These are phyloP conservation scores for Acleris laterana DNA, from an alignment of 2,888 invertebrate genomes.

Conservation along the genomic window DNA sequence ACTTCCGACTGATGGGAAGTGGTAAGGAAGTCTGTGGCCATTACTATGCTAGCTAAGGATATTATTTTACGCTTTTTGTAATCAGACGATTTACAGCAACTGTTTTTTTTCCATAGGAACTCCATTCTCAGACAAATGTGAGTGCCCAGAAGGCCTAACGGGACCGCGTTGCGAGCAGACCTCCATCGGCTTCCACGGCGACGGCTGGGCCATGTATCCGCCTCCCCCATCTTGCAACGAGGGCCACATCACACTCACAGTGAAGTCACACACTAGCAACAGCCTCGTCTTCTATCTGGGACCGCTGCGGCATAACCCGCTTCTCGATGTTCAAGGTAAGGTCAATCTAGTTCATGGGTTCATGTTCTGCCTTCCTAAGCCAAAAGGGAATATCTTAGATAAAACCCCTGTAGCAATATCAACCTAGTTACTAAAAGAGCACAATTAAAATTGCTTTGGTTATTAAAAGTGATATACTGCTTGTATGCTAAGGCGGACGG, in stretches of 20 bases:
- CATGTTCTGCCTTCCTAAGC: too few species aligned
- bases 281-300: constrained; percentile 96
- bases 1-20: too few species aligned
- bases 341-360: background rate
- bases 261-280: constrained; percentile 90
- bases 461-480: too few species aligned
- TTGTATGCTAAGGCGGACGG: too few species aligned
- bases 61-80: too few species aligned
- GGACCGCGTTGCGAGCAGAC: constrained; percentile 97
- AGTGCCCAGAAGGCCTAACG: constrained; percentile 90
- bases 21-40: too few species aligned
- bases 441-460: too few species aligned
- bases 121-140: constrained; percentile 87
- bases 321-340: constrained; percentile 87
- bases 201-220: constrained; percentile 96
- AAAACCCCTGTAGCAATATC: too few species aligned
- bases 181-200: constrained; percentile 94
- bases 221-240: constrained; percentile 94
- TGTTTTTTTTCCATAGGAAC: constrained; percentile 64
- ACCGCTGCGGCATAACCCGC: constrained; percentile 87
- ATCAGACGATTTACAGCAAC: background rate
- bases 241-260: constrained; percentile 91
- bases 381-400: too few species aligned
- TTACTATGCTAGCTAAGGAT: too few species aligned
- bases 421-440: too few species aligned